These are phyloP conservation scores for Meghimatium bilineatum DNA, from an alignment of 2,888 invertebrate species.

Conservation along the genomic window DNA sequence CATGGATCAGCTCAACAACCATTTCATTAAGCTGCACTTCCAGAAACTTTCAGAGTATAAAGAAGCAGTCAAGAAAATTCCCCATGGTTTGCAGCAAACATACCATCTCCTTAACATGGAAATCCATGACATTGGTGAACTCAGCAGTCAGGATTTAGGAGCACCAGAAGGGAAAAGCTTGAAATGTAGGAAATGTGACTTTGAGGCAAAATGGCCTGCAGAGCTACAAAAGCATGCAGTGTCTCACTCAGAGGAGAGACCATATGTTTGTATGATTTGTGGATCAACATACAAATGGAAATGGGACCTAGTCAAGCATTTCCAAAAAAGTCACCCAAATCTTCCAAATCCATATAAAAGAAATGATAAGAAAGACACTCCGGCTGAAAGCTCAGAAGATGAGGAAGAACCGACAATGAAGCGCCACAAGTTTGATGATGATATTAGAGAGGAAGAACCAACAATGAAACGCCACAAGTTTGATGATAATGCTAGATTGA, in stretches of 20 bases:
- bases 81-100: constrained; percentile 71
- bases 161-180: constrained; percentile 65
- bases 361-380: constrained; percentile 58
- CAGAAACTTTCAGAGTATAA: constrained; percentile 67
- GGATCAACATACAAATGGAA: constrained; percentile 77
- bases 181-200: constrained; percentile 74
- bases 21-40: constrained; percentile 70
- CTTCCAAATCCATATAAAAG: constrained; percentile 72
- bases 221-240: constrained; percentile 76
- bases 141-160: constrained; percentile 62
- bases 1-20: constrained; percentile 73
- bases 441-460: background rate
- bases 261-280: constrained; percentile 75
- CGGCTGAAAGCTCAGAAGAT: constrained; percentile 43
- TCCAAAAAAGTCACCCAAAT: constrained; percentile 73
- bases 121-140: constrained; percentile 61
- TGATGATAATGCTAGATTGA: background rate
- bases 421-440: background rate
- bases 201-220: constrained; percentile 75
- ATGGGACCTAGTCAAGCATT: constrained; percentile 76
- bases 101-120: constrained; percentile 71
- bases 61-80: constrained; percentile 71
- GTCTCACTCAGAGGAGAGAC: constrained; percentile 74
- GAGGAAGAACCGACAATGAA: constrained; percentile 30
- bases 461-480: constrained; percentile 9